phyloP scores from a whole-genome alignment of 2,113 vertebrate genomes.

The Sula dactylatra region DNA sequence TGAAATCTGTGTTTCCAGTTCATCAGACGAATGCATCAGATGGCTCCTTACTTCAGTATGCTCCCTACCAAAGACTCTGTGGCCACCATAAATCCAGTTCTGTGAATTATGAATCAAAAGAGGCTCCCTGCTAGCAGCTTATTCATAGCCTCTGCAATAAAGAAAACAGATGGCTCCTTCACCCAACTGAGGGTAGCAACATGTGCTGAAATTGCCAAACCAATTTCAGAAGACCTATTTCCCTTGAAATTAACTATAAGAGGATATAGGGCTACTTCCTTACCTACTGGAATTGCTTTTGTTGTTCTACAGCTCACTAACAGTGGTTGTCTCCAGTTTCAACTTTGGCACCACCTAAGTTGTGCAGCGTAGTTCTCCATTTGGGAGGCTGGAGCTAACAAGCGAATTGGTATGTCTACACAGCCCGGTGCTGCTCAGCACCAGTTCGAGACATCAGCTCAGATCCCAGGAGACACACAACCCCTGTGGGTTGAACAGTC shows the following conservation, averaged over 20 bases:
- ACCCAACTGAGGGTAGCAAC: neutral
- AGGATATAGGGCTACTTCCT: neutral
- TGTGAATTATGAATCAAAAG: neutral
- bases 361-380: accelerated
- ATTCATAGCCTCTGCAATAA: neutral
- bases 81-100: neutral
- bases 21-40: neutral
- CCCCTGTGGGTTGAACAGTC: neutral
- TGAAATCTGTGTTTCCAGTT: neutral
- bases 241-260: neutral
- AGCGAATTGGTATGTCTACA: accelerated
- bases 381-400: neutral
- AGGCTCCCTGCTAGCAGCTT: neutral
- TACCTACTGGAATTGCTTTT: neutral
- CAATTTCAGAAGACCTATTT: neutral
- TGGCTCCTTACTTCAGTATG: neutral
- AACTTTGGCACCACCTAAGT: neutral
- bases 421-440: neutral
- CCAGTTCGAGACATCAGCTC: neutral
- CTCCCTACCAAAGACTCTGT: neutral
- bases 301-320: neutral
- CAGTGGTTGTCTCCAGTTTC: neutral
- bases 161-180: neutral
- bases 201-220: neutral
- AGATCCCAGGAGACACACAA: too few species aligned